Base-by-base conservation (phyloP, 1,140 invertebrate genomes). In the Cotesia chilonis region DNA sequence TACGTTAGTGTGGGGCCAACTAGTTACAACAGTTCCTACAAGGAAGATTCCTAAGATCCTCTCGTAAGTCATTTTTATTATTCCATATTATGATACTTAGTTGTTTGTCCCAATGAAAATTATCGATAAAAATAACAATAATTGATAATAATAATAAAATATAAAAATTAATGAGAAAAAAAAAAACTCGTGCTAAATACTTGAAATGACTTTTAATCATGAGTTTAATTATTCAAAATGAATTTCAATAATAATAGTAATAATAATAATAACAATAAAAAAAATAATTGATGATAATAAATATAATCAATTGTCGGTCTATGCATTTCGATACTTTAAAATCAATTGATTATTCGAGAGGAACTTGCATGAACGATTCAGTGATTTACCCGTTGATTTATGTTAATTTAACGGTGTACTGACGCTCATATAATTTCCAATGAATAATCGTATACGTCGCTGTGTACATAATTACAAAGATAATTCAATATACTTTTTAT, bases 11-110 rank as follows among this genome's bases (percentile, higher is more conserved):
- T 99, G 98, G 98, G 97, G 96, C 77, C 98, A 99, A 90, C 87
- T 99, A 77, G 93, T 99, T 79, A 99, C 97, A 80, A 94, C 94
- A 79, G 92, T 99, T 85, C 98, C 98, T 82, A 98, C 97, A 57
- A 90, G 94, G 86, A 95, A 93, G 88, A 92, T 99, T 84, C 97
- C 97, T 80, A 97, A 97, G 89, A 94, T 95, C 79, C 89, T 96
- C 85, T 94, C 94, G 94, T 96, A 90, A 93, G 94, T 94, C 81
- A 76, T 59, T 51, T 68, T 60, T 17, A 61, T 28, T 17, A 17
- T 12, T 68, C 12, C 70, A 63, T 54, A 74, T 63, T 65, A 47
- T 10, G 41, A 47, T 41, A 41, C 4, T 38, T 38, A 38, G n/a
- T 47, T 71, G 52, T 57, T 35, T 71, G 70, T 38, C 65, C 38